These are phyloP conservation scores for Erannis defoliaria DNA, from an alignment of 2,888 invertebrate genomes.

Conservation along the genomic window DNA sequence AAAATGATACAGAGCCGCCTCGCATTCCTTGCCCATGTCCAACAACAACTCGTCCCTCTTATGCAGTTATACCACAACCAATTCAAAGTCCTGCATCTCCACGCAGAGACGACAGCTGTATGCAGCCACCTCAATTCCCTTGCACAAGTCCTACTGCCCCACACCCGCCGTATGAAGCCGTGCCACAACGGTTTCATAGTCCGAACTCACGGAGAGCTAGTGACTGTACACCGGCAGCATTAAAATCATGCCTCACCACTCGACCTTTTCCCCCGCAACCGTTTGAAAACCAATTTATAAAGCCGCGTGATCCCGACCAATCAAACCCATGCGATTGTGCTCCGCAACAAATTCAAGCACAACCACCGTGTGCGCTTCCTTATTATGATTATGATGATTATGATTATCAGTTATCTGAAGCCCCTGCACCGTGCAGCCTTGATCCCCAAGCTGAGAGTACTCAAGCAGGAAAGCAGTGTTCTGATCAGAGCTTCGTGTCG, in stretches of 20 bases:
- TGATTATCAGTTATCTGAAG: constrained; percentile 1
- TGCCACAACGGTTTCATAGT: not conserved
- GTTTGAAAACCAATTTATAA: constrained; percentile 2
- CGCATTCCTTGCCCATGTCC: constrained; percentile 10
- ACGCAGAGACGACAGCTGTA: constrained; percentile 1
- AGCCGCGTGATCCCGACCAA: constrained; percentile 2
- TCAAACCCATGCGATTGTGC: not conserved
- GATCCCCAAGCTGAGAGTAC: not conserved
- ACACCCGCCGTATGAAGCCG: not conserved
- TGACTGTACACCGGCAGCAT: not conserved
- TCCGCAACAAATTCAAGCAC: not conserved
- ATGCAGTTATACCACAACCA: not conserved
- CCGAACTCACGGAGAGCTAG: not conserved
- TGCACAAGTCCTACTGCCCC: not conserved
- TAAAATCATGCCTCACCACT: constrained; percentile 11
- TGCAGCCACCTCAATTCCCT: not conserved
- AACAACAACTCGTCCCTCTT: constrained; percentile 16
- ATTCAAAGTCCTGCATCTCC: not conserved
- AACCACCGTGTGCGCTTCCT: not conserved
- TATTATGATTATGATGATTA: not conserved
- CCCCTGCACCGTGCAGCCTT: not conserved
- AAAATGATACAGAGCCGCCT: not conserved
- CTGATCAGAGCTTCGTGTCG: not conserved
- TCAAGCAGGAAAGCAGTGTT: constrained; percentile 5
- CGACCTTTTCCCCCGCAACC: constrained; percentile 5